Conservation (phyloP, 2,113 vertebrate species). For the Cyanistes caeruleus region DNA sequence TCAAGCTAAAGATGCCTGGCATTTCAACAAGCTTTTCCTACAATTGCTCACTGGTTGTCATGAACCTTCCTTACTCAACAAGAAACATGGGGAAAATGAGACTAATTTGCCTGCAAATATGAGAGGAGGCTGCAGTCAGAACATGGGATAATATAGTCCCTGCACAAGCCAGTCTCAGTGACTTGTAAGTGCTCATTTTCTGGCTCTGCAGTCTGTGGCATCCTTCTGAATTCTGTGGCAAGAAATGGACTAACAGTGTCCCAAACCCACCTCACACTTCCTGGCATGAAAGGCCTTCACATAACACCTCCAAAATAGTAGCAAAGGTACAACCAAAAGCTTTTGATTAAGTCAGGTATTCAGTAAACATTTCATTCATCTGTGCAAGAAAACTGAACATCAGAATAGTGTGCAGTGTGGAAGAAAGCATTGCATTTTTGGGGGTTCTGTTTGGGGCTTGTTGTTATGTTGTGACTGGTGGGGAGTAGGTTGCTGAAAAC, state of each 20-base stretch:
- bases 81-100: not conserved
- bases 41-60: not conserved
- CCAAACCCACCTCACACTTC: not conserved
- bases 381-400: not conserved
- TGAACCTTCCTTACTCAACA: not conserved
- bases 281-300: not conserved
- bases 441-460: not conserved
- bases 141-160: not conserved
- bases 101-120: not conserved
- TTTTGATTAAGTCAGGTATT: not conserved
- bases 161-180: not conserved
- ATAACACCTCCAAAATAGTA: not conserved
- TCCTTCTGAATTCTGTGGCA: not conserved
- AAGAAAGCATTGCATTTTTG: not conserved
- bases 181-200: not conserved
- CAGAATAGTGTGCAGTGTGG: not conserved
- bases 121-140: not conserved
- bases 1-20: not conserved
- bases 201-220: not conserved
- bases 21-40: not conserved
- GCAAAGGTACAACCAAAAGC: not conserved
- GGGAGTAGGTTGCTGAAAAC: not conserved
- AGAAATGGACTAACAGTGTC: not conserved
- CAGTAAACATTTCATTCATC: not conserved
- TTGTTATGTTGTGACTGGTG: not conserved